Evolutionary conservation across 2,888 invertebrate species (phyloP).

Genomic region (Norana najaformis): DNA sequence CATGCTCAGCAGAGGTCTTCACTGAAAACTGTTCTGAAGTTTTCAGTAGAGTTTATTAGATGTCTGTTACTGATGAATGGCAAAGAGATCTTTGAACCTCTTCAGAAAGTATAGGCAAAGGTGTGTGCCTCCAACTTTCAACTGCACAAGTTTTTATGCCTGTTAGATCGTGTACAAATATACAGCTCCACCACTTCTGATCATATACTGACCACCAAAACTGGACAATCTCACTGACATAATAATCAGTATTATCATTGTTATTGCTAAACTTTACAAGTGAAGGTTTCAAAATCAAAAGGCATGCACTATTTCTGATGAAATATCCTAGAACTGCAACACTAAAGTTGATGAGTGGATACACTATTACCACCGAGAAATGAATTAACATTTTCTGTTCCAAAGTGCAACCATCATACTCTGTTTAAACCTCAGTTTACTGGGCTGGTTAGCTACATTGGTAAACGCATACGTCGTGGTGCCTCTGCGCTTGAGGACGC

Average conservation of each 20-base stretch:
- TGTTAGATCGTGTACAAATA: background rate
- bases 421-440: too few species aligned
- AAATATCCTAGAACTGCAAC: background rate
- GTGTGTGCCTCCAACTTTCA: background rate
- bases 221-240: background rate
- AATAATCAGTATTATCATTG: background rate
- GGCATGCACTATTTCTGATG: too few species aligned
- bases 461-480: too few species aligned
- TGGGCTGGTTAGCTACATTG: too few species aligned
- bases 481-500: too few species aligned
- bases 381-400: slow-evolving; percentile 3
- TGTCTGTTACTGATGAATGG: background rate
- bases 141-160: background rate
- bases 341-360: background rate
- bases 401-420: background rate
- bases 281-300: background rate
- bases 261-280: background rate
- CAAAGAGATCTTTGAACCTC: background rate
- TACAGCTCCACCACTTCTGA: background rate
- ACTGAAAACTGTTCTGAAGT: too few species aligned
- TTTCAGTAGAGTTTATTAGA: too few species aligned
- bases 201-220: background rate
- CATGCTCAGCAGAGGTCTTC: too few species aligned
- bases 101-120: background rate
- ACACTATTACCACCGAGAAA: background rate